phyloP scores from a whole-genome alignment of 1,140 invertebrate species.

The Heliconius nattereri region DNA sequence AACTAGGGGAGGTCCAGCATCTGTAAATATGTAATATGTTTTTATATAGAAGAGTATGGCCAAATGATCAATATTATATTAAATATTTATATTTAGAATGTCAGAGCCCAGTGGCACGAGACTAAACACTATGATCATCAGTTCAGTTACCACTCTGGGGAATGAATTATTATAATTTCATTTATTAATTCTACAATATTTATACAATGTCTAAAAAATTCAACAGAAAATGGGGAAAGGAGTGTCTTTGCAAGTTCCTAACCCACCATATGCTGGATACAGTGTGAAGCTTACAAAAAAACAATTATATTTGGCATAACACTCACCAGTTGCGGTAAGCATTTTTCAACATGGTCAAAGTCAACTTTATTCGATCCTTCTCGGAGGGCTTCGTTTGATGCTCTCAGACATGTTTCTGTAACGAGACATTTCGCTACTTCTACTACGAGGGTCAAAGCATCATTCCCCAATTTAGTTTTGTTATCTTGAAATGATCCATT shows the following conservation, averaged over 20 bases:
- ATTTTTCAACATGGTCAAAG: constrained; percentile 75
- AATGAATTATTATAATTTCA: no score
- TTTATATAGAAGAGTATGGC: neutral
- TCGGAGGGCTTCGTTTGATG: constrained; percentile 70
- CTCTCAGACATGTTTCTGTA: constrained; percentile 77
- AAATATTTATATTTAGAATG: neutral
- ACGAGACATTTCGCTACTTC: constrained; percentile 78
- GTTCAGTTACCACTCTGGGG: no score
- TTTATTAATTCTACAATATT: no score
- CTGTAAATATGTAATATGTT: constrained; percentile 47
- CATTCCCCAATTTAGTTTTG: constrained; percentile 64
- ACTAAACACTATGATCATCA: no score
- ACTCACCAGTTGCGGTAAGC: constrained; percentile 75
- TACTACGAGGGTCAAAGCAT: constrained; percentile 65
- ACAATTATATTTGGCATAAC: no score
- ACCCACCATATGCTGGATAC: no score
- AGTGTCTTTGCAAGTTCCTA: no score
- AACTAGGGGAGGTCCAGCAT: constrained; percentile 61
- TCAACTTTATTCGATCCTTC: constrained; percentile 72
- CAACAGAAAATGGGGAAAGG: no score
- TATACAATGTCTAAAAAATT: no score
- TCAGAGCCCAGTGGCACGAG: neutral
- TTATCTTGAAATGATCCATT: constrained; percentile 57
- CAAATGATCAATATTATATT: neutral
- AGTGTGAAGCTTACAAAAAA: neutral